Percentiles rank a stretch among this genome's conserved stretches.
phyloP scores from a whole-genome alignment of 2,113 vertebrate species.

The Dolichotis patagonum region DNA sequence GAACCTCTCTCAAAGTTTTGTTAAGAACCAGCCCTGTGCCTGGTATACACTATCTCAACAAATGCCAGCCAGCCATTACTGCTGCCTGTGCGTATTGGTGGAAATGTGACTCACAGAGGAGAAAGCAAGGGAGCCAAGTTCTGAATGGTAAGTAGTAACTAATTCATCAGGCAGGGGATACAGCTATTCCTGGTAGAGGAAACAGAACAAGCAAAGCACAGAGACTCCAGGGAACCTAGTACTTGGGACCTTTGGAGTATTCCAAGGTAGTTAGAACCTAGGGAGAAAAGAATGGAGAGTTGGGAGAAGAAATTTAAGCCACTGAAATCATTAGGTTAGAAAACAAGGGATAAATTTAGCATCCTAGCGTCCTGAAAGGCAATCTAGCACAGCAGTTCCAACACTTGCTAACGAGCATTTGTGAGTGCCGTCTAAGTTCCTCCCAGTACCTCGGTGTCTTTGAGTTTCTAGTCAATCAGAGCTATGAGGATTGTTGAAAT shows the following conservation, averaged over 20 bases:
- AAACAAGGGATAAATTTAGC: background rate
- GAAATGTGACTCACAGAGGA: background rate
- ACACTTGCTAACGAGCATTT: background rate
- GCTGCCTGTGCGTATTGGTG: background rate
- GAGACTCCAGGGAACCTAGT: background rate
- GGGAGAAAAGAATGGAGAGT: constrained; percentile 1
- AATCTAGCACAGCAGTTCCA: background rate
- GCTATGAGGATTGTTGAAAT: background rate
- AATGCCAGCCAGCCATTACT: background rate
- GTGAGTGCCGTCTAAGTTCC: background rate
- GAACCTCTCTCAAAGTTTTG: background rate
- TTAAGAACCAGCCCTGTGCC: background rate
- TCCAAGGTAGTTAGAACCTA: background rate
- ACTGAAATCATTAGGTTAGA: constrained; percentile 21
- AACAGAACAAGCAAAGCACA: constrained; percentile 17
- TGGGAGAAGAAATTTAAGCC: background rate
- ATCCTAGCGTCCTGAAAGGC: background rate
- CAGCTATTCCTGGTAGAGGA: constrained; percentile 10
- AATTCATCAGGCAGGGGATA: background rate
- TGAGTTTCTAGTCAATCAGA: background rate
- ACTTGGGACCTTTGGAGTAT: background rate
- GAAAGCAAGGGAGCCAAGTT: constrained; percentile 8
- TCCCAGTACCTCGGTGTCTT: constrained; percentile 32
- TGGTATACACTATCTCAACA: background rate
- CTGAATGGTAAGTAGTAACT: background rate